Percentiles rank a stretch among this genome's conserved stretches.
Conservation (phyloP, 2,888 invertebrate genomes). For the Rhimphoctona megacephalus region DNA sequence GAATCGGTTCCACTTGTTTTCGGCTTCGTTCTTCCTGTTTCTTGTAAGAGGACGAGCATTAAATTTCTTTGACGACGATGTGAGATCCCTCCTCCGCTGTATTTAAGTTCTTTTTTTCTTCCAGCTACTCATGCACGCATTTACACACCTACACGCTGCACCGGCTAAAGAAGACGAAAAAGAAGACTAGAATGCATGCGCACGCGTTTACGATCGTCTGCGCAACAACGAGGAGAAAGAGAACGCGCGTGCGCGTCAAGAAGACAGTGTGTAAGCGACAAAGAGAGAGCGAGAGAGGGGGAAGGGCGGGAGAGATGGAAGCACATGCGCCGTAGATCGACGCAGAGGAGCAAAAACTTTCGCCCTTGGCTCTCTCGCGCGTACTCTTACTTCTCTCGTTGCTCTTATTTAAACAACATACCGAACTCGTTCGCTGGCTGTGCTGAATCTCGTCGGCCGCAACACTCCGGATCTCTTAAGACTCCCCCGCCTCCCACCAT, state of each 20-base stretch:
- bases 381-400: slow-evolving; percentile 76
- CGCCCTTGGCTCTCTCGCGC: slow-evolving; percentile 79
- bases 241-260: slow-evolving; percentile 53
- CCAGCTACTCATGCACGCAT: background rate
- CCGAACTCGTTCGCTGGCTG: slow-evolving; percentile 81
- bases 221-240: slow-evolving; percentile 23
- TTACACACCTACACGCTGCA: background rate
- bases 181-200: slow-evolving; percentile 43
- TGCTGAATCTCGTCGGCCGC: slow-evolving; percentile 68
- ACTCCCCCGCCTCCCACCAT: slow-evolving; percentile 67
- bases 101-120: background rate
- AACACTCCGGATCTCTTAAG: slow-evolving; percentile 70
- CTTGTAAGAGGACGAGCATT: slow-evolving; percentile 20
- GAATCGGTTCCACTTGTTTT: slow-evolving; percentile 45
- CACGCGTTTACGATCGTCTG: slow-evolving; percentile 60
- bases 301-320: slow-evolving; percentile 65
- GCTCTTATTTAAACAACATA: slow-evolving; percentile 84
- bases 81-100: slow-evolving; percentile 1
- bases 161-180: background rate
- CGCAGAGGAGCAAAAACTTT: slow-evolving; percentile 78
- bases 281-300: slow-evolving; percentile 61
- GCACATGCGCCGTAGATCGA: slow-evolving; percentile 47
- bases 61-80: slow-evolving; percentile 15
- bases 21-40: slow-evolving; percentile 14
- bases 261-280: slow-evolving; percentile 59